Percentiles rank a stretch among this genome's conserved stretches.
Conservation (phyloP, 2,888 invertebrate genomes). For the Nemotelus nigrinus region DNA sequence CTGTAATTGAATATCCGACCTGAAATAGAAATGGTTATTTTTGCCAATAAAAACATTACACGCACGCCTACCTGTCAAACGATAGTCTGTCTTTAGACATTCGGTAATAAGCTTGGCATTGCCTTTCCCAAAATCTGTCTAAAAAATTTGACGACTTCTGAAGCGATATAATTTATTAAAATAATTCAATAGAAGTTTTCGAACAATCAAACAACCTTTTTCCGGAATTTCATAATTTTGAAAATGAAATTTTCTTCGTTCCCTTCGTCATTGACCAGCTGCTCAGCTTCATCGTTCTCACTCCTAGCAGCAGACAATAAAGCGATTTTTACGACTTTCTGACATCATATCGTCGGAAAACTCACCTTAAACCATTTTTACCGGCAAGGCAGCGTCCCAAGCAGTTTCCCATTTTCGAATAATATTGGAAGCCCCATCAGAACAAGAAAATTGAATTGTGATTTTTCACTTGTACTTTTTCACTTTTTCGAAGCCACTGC, state of each 20-base stretch:
- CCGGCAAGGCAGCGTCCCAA: conserved; percentile 55
- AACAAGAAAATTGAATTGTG: background rate
- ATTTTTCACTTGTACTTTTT: background rate
- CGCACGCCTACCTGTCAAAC: background rate
- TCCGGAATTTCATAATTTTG: conserved; percentile 59
- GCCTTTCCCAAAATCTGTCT: conserved; percentile 61
- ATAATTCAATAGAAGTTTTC: background rate
- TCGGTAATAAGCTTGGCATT: conserved; percentile 60
- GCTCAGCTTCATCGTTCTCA: conserved; percentile 59
- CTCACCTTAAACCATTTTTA: conserved; percentile 51
- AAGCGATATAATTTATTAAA: background rate
- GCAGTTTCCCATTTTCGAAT: conserved; percentile 54
- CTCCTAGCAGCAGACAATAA: conserved; percentile 47
- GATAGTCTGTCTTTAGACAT: conserved; percentile 51
- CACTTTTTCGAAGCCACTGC: background rate
- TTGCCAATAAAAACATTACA: background rate
- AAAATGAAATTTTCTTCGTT: conserved; percentile 54
- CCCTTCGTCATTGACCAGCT: conserved; percentile 48
- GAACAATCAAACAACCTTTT: conserved; percentile 53
- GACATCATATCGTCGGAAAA: conserved; percentile 4
- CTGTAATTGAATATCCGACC: conserved; percentile 70
- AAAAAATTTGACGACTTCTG: conserved; percentile 60
- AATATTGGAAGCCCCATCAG: conserved; percentile 48
- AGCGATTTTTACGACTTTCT: background rate
- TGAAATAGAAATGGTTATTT: conserved; percentile 28